phyloP scores from a whole-genome alignment of 2,888 invertebrate species.

The Scotopteryx bipunctaria region DNA sequence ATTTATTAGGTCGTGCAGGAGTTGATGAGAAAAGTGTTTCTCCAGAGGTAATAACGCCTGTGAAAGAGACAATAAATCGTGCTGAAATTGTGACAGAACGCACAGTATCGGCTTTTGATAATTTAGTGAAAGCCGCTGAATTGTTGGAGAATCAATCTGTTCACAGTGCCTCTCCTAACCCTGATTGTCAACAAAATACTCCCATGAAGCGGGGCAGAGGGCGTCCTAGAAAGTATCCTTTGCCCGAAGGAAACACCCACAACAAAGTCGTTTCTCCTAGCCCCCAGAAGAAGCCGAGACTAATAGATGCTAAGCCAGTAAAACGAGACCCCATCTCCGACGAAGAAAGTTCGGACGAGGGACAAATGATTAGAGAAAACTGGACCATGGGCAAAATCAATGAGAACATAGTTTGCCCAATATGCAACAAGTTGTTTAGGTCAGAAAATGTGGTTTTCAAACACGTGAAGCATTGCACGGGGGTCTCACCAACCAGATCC shows the following conservation, averaged over 20 bases:
- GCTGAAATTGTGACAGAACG: slow-evolving; percentile 47
- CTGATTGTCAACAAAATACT: slow-evolving; percentile 52
- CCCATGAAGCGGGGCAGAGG: slow-evolving; percentile 74
- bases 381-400: slow-evolving; percentile 83
- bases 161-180: slow-evolving; percentile 38
- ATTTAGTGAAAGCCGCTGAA: slow-evolving; percentile 76
- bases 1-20: slow-evolving; percentile 61
- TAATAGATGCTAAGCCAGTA: slow-evolving; percentile 56
- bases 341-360: slow-evolving; percentile 58
- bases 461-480: slow-evolving; percentile 80
- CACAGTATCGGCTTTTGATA: slow-evolving; percentile 73
- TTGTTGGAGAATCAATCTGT: slow-evolving; percentile 70
- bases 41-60: slow-evolving; percentile 38
- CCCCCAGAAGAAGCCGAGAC: slow-evolving; percentile 67
- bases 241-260: slow-evolving; percentile 54
- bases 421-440: slow-evolving; percentile 76
- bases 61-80: slow-evolving; percentile 47
- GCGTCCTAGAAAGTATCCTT: slow-evolving; percentile 73
- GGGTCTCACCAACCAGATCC: slow-evolving; percentile 73
- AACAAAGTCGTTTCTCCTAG: slow-evolving; percentile 56
- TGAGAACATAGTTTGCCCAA: slow-evolving; percentile 78
- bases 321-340: slow-evolving; percentile 48
- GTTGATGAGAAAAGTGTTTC: slow-evolving; percentile 47
- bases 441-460: slow-evolving; percentile 80
- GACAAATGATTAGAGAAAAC: slow-evolving; percentile 67